Percentiles rank a stretch among this genome's conserved stretches.
Evolutionary conservation across 2,888 invertebrate species (phyloP).

Genomic region (Pheosia gnoma): DNA sequence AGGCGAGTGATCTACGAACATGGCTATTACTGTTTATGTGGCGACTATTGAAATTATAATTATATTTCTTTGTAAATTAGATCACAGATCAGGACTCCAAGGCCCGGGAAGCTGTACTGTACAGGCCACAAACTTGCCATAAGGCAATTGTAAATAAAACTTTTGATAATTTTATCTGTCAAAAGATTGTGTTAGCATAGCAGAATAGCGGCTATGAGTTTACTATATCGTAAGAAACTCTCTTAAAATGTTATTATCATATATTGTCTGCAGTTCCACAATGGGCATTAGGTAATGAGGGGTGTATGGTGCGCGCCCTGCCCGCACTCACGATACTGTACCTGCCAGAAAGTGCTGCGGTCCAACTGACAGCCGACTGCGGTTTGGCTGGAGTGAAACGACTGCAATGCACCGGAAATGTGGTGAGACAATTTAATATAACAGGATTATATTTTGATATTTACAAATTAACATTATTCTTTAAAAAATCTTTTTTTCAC

Average conservation of each 20-base stretch:
- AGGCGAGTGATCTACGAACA: no score
- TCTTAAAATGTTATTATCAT: neutral
- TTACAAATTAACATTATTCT: neutral
- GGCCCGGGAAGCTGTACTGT: no score
- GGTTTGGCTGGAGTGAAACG: slow-evolving; percentile 89
- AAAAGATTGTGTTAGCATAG: no score
- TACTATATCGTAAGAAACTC: neutral
- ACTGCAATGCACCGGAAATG: slow-evolving; percentile 89
- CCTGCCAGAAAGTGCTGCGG: slow-evolving; percentile 90
- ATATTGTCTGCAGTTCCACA: slow-evolving; percentile 85
- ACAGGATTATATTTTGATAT: neutral
- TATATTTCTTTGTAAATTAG: no score
- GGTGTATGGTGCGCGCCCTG: slow-evolving; percentile 88
- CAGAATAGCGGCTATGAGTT: neutral
- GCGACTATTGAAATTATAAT: no score
- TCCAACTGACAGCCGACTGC: slow-evolving; percentile 90
- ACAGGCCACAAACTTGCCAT: no score
- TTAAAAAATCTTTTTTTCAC: slow-evolving; percentile 36
- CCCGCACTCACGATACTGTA: slow-evolving; percentile 90
- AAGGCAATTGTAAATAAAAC: no score
- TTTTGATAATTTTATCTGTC: no score
- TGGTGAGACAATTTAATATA: slow-evolving; percentile 77
- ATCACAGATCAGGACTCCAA: no score
- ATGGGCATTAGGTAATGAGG: slow-evolving; percentile 88
- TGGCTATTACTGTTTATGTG: no score